Conservation (phyloP, 2,797 vertebrate genomes). For the Nannoperca australis region DNA sequence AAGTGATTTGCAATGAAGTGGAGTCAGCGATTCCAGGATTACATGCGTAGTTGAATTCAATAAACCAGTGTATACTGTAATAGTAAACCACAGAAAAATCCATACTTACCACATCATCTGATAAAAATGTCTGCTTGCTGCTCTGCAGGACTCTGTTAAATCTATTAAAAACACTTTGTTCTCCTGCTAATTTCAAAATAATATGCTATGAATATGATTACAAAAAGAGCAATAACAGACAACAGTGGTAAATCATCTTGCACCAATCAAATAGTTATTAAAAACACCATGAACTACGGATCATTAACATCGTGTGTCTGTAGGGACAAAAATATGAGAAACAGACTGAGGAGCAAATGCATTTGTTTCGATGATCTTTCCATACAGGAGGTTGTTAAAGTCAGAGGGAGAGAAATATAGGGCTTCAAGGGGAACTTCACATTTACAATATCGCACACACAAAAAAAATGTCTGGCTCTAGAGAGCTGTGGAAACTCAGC, state of each 20-base stretch:
- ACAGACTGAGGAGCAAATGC: constrained; percentile 24
- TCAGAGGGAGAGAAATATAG: constrained; percentile 20
- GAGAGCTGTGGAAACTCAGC: constrained; percentile 1
- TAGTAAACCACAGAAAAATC: constrained; percentile 79
- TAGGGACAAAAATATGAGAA: constrained; percentile 40
- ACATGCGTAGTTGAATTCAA: constrained; percentile 78
- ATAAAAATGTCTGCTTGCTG: constrained; percentile 75
- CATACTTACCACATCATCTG: constrained; percentile 77
- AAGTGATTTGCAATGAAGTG: constrained; percentile 76
- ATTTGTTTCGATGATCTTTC: constrained; percentile 52
- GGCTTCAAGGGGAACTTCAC: constrained; percentile 26
- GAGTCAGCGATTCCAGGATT: constrained; percentile 78
- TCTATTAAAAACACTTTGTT: constrained; percentile 72
- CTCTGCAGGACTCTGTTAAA: constrained; percentile 73
- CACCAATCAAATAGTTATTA: constrained; percentile 67
- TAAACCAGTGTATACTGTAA: constrained; percentile 70
- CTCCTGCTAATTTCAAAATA: constrained; percentile 68
- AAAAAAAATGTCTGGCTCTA: background rate
- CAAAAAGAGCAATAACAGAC: constrained; percentile 60
- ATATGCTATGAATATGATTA: constrained; percentile 47
- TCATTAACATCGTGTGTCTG: constrained; percentile 50
- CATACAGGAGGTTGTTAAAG: constrained; percentile 35
- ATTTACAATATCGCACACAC: constrained; percentile 29
- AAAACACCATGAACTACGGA: constrained; percentile 46
- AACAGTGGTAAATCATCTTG: constrained; percentile 56